Evolutionary conservation across 2,113 vertebrate species (phyloP).

Genomic region (Symphodus melops): DNA sequence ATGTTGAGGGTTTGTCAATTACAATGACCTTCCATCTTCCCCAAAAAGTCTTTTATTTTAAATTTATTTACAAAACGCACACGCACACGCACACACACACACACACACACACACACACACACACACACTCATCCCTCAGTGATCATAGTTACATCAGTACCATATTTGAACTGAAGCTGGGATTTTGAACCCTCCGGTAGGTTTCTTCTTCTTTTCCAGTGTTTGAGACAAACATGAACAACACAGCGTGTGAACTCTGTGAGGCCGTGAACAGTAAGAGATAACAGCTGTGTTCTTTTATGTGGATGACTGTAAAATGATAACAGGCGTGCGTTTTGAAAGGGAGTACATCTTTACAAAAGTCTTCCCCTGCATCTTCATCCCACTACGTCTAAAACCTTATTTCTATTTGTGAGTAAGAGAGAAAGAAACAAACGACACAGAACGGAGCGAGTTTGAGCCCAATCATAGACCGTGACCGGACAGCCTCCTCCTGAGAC

Average conservation of each 20-base stretch:
- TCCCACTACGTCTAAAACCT: not conserved
- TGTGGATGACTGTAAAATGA: not conserved
- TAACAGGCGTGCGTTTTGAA: not conserved
- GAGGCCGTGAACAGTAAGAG: not conserved
- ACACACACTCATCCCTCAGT: not conserved
- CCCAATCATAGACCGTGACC: not conserved
- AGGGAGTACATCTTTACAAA: not conserved
- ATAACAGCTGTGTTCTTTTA: not conserved
- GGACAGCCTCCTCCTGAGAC: too few species aligned
- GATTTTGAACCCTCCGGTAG: not conserved
- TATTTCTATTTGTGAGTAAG: not conserved
- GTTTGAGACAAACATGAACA: constrained; percentile 3
- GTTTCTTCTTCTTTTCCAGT: constrained; percentile 3
- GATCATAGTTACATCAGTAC: too few species aligned
- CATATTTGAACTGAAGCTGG: not conserved
- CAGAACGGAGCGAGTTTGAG: not conserved
- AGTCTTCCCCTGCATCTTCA: not conserved
- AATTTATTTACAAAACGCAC: not conserved
- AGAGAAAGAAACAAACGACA: not conserved
- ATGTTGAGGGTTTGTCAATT: not conserved
- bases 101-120: fast-evolving
- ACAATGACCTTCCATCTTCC: not conserved
- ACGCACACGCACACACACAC: fast-evolving
- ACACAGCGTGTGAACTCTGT: not conserved
- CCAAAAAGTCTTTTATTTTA: not conserved